Evolutionary conservation across 2,113 vertebrate species (phyloP), one percentile per base, ranked within the genome.

Genomic region (Myxocyprinus asiaticus): DNA sequence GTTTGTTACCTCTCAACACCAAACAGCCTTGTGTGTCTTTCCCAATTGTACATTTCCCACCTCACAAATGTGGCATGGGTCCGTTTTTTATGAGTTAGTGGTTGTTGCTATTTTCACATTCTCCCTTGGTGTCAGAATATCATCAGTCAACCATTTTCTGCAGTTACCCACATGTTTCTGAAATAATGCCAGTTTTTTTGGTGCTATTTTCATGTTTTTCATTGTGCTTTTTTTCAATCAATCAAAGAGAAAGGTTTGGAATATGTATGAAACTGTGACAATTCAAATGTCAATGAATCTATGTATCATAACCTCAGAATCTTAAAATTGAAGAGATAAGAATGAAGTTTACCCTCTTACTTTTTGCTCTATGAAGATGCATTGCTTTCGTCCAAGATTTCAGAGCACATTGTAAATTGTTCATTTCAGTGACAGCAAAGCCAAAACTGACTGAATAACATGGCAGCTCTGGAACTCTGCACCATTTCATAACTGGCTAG

Each of bases 1-100:
- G 48, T 51, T n/a, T 42, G 6, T 50, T 75, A 44, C 59, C 47
- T 48, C 17, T 63, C 17, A n/a, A n/a, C 72, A 50, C 72, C 59
- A 22, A 51, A 14, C 17, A 33, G 45, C 3, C 6, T 50, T 7
- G 7, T 63, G 45, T 42, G 72, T 4, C 55, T 58, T 2, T 0
- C 51, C 59, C 12, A 9, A 33, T 63, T 12, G 5, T 51, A 63
- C 45, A 4, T 63, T 63, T 8, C 42, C 72, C 45, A 7, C 0
- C 50, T 56, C 50, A 14, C 45, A 69, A 42, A 47, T 22, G 9
- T 59, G 70, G n/a, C 43, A 11, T 2, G 6, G 53, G 53, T 45
- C 12, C 0, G 5, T 33, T 58, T 43, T 71, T 58, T 55, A 58
- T 5, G 14, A 71, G 42, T 15, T 12, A 10, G 12, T 5, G 12